Percentiles rank a stretch among this genome's conserved stretches.
phyloP scores from a whole-genome alignment of 2,888 invertebrate species.

The Tiliacea citrago region DNA sequence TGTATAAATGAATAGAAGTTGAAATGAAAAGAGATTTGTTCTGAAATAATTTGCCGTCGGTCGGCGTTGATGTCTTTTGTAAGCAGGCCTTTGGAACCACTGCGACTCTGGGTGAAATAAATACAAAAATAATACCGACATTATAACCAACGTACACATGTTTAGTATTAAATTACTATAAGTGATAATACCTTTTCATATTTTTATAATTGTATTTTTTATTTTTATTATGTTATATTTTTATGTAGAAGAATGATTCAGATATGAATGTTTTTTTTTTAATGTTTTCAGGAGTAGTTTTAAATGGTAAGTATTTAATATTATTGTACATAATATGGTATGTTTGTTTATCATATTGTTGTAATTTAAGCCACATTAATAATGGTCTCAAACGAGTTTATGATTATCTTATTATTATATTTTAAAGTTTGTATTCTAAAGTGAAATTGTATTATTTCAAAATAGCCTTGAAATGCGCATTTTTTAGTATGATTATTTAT shows the following conservation, averaged over 20 bases:
- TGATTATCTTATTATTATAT: neutral
- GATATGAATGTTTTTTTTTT: neutral
- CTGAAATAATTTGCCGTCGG: constrained; percentile 69
- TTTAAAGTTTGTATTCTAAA: neutral
- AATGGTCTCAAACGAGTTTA: neutral
- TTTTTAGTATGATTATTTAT: neutral
- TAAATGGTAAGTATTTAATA: neutral
- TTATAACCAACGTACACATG: neutral
- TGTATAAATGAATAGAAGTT: neutral
- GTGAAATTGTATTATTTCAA: constrained; percentile 13
- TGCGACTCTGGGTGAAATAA: constrained; percentile 2
- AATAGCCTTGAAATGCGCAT: neutral
- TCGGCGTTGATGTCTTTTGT: constrained; percentile 86
- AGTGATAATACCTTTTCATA: neutral
- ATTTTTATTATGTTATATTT: neutral
- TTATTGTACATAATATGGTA: neutral
- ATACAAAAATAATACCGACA: constrained; percentile 10
- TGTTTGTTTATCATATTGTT: neutral
- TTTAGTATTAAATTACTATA: constrained; percentile 9
- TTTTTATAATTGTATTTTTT: neutral
- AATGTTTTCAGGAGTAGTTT: neutral
- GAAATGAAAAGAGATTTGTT: neutral
- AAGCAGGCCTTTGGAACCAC: constrained; percentile 59
- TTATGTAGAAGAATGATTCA: neutral
- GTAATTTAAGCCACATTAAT: neutral